phyloP scores from a whole-genome alignment of 2,113 vertebrate species.

The Acanthochromis polyacanthus region DNA sequence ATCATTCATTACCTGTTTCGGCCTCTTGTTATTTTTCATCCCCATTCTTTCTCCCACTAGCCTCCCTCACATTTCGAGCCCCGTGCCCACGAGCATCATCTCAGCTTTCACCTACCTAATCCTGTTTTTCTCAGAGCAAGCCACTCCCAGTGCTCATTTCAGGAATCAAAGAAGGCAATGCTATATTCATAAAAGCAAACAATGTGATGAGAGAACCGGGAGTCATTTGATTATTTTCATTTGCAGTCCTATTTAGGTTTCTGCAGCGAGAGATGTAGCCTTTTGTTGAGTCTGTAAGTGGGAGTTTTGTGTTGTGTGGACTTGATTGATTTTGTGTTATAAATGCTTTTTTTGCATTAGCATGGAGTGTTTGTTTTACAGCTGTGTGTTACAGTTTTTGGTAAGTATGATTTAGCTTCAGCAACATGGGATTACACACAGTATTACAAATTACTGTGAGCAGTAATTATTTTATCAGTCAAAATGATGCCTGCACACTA shows the following conservation, averaged over 20 bases:
- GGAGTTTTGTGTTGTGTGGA: conserved; percentile 40
- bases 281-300: conserved; percentile 72
- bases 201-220: conserved; percentile 15
- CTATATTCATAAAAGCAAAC: conserved; percentile 17
- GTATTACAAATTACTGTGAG: not conserved
- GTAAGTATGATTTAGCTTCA: conserved; percentile 39
- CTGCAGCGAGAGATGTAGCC: conserved; percentile 78
- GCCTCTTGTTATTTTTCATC: not conserved
- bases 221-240: conserved; percentile 60
- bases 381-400: conserved; percentile 6
- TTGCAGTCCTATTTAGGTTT: conserved; percentile 79
- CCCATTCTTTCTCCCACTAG: not conserved
- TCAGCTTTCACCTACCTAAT: conserved; percentile 59
- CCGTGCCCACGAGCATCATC: conserved; percentile 22
- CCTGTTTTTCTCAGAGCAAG: conserved; percentile 44
- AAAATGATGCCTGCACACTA: not conserved
- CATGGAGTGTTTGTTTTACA: conserved; percentile 40
- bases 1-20: conserved; percentile 8
- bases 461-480: not conserved
- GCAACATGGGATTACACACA: not conserved
- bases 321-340: conserved; percentile 43
- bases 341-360: conserved; percentile 16
- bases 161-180: conserved; percentile 33
- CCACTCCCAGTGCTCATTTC: conserved; percentile 42
- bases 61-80: conserved; percentile 27